These are phyloP conservation scores for Colletes latitarsis DNA, from an alignment of 1,140 invertebrate species.

Conservation along the genomic window DNA sequence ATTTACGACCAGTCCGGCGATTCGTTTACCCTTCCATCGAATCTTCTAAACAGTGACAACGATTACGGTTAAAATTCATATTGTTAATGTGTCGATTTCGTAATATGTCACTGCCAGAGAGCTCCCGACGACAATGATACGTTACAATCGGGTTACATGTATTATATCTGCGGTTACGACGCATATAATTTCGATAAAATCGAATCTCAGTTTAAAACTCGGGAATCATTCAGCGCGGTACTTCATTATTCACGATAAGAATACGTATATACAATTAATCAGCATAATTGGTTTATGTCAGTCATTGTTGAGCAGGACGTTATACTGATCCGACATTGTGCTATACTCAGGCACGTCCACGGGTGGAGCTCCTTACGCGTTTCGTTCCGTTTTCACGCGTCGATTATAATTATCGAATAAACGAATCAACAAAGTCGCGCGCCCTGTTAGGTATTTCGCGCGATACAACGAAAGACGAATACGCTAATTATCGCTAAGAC, in stretches of 20 bases:
- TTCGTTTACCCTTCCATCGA: background rate
- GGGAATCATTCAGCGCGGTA: slow-evolving; percentile 33
- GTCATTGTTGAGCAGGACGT: slow-evolving; percentile 53
- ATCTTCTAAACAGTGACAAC: slow-evolving; percentile 10
- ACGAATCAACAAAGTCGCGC: too few species aligned
- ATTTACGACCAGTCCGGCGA: slow-evolving; percentile 16
- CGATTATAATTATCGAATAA: too few species aligned
- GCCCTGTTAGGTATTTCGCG: too few species aligned
- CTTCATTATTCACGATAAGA: slow-evolving; percentile 39
- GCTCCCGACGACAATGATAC: background rate
- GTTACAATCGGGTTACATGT: background rate
- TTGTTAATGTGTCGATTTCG: too few species aligned
- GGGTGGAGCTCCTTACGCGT: too few species aligned
- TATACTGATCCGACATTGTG: slow-evolving; percentile 50
- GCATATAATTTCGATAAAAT: slow-evolving; percentile 29
- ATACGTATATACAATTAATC: slow-evolving; percentile 52
- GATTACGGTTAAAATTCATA: background rate
- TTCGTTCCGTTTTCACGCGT: too few species aligned
- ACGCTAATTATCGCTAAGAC: too few species aligned
- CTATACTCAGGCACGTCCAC: slow-evolving; percentile 1
- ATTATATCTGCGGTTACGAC: slow-evolving; percentile 8
- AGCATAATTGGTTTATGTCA: slow-evolving; percentile 48
- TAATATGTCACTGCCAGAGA: background rate
- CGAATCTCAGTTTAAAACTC: slow-evolving; percentile 23
- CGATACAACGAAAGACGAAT: too few species aligned